phyloP scores from a whole-genome alignment of 2,797 vertebrate genomes.

The Lithobates sylvaticus region DNA sequence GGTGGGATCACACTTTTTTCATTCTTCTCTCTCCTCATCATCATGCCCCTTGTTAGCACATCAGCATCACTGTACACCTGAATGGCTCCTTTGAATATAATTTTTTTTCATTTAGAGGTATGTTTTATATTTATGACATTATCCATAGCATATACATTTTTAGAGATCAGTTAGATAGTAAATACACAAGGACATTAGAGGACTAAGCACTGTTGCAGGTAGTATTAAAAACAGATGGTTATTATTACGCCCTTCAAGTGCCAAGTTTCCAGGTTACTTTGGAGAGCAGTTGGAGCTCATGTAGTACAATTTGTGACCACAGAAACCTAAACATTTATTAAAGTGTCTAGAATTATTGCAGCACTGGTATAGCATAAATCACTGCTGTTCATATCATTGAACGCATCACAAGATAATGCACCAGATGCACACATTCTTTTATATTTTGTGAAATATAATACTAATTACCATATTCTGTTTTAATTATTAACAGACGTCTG shows the following conservation, averaged over 20 bases:
- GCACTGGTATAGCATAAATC: not conserved
- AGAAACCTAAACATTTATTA: not conserved
- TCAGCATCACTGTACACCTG: too few relatives aligned
- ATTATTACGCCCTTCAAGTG: not conserved
- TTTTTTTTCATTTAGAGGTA: not conserved
- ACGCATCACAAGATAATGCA: not conserved
- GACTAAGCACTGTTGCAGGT: not conserved
- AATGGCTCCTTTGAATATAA: too few relatives aligned
- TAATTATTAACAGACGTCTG: not conserved
- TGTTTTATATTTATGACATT: not conserved
- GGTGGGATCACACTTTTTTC: too few relatives aligned
- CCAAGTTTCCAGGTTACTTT: not conserved
- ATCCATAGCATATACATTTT: not conserved
- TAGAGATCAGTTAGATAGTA: not conserved
- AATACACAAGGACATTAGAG: too few relatives aligned
- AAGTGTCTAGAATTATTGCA: not conserved
- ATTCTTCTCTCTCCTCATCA: too few relatives aligned
- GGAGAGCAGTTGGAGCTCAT: not conserved
- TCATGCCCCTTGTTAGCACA: too few relatives aligned
- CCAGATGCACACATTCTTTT: not conserved
- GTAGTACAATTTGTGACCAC: not conserved
- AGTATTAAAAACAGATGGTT: not conserved
- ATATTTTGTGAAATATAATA: not conserved
- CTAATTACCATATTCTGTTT: not conserved
- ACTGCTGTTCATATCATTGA: not conserved